Evolutionary conservation across 1,140 invertebrate species (phyloP).

Genomic region (Wasmannia auropunctata): DNA sequence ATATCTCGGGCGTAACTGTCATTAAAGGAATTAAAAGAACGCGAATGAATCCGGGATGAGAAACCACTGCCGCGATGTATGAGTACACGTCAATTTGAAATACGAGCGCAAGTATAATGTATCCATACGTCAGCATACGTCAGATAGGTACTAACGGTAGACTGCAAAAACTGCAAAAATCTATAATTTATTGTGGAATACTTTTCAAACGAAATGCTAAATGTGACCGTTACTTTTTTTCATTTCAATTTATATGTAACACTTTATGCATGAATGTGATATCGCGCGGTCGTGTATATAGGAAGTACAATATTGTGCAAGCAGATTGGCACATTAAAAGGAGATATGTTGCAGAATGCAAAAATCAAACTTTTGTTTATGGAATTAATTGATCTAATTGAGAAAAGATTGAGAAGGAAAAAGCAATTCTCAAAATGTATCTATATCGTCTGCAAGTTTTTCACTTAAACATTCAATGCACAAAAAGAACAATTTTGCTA

Average conservation of each 20-base stretch:
- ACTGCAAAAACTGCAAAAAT: constrained; percentile 12
- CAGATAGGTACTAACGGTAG: neutral
- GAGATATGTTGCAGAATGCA: neutral
- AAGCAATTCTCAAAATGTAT: neutral
- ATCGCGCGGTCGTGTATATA: neutral
- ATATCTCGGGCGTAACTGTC: neutral
- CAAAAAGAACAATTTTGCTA: no score
- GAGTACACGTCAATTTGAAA: neutral
- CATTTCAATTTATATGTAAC: neutral
- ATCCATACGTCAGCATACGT: neutral
- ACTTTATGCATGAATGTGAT: neutral
- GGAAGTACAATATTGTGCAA: neutral
- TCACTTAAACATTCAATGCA: neutral
- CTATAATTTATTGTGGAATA: neutral
- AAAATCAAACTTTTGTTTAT: neutral
- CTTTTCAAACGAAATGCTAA: neutral
- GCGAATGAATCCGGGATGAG: neutral
- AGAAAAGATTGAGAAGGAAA: neutral
- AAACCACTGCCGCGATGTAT: neutral
- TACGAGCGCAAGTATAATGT: constrained; percentile 7
- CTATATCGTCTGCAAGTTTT: neutral
- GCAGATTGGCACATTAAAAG: neutral
- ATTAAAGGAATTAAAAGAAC: constrained; percentile 16
- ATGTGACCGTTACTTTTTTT: neutral
- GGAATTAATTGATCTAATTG: neutral